These are phyloP conservation scores for Lepeophtheirus salmonis DNA, from an alignment of 1,140 invertebrate species.

Conservation along the genomic window DNA sequence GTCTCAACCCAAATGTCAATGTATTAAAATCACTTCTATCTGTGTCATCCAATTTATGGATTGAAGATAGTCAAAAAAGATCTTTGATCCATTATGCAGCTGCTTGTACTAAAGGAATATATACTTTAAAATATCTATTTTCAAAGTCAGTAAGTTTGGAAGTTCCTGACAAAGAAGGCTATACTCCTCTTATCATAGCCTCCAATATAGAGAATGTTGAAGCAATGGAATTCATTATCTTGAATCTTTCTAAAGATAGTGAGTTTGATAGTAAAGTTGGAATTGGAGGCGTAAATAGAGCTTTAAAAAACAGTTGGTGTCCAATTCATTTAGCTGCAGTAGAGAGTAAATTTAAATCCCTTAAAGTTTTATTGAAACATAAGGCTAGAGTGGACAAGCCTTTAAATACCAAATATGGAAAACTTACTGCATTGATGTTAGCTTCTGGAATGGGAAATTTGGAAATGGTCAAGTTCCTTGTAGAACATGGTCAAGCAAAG, in stretches of 20 bases:
- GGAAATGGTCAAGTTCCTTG: constrained; percentile 22
- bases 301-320: constrained; percentile 29
- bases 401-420: constrained; percentile 27
- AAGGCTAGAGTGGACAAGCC: constrained; percentile 23
- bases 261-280: constrained; percentile 8
- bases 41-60: constrained; percentile 29
- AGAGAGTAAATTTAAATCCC: constrained; percentile 29
- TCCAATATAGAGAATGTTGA: constrained; percentile 16
- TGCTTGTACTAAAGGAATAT: constrained; percentile 25
- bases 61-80: constrained; percentile 30
- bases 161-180: constrained; percentile 27
- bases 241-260: background rate
- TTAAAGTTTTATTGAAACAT: constrained; percentile 28
- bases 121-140: constrained; percentile 26
- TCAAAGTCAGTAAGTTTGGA: constrained; percentile 19
- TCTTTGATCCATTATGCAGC: constrained; percentile 35
- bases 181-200: constrained; percentile 32
- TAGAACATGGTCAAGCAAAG: constrained; percentile 21
- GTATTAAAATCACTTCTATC: constrained; percentile 29
- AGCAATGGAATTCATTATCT: constrained; percentile 5
- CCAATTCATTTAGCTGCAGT: constrained; percentile 33
- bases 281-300: constrained; percentile 23
- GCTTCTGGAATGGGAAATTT: constrained; percentile 22
- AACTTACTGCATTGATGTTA: constrained; percentile 21
- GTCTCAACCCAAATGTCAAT: constrained; percentile 34